Evolutionary conservation across 2,113 vertebrate genomes (phyloP).

Genomic region (Pedionomus torquatus): DNA sequence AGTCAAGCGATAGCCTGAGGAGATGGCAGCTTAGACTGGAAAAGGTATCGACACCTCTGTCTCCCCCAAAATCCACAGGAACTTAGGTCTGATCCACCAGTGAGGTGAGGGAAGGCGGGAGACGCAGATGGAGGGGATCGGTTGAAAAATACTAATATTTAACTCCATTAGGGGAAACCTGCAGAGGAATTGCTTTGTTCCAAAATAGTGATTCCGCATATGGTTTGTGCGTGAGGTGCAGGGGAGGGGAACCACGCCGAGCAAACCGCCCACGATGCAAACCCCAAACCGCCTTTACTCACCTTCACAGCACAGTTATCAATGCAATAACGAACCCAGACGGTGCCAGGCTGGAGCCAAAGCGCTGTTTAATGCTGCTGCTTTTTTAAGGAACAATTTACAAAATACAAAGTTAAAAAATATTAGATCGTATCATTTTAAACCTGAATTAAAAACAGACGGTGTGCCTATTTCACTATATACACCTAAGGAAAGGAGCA

Average conservation of each 20-base stretch:
- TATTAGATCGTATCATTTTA: not conserved
- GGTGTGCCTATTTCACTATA: not conserved
- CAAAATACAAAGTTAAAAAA: slow-evolving; percentile 53
- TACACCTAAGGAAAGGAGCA: not conserved
- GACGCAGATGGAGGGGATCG: not conserved
- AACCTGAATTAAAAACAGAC: not conserved
- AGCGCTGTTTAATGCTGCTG: slow-evolving; percentile 41
- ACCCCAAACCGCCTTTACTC: not conserved
- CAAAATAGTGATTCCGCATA: not conserved
- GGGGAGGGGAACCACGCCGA: not conserved
- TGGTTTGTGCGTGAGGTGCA: fast-evolving
- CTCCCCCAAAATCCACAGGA: not conserved
- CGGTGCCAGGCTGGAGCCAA: not conserved
- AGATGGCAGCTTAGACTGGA: not conserved
- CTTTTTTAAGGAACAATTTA: slow-evolving; percentile 10
- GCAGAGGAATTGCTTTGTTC: not conserved
- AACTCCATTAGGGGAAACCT: not conserved
- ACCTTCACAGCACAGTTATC: no score
- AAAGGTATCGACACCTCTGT: not conserved
- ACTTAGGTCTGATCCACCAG: not conserved
- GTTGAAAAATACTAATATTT: not conserved
- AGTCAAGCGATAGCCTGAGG: not conserved
- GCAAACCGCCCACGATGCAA: fast-evolving
- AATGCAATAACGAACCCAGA: not conserved
- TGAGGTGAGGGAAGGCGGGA: not conserved